These are phyloP conservation scores for Brachionus rotundiformis DNA, from an alignment of 1,140 invertebrate species.

Conservation along the genomic window DNA sequence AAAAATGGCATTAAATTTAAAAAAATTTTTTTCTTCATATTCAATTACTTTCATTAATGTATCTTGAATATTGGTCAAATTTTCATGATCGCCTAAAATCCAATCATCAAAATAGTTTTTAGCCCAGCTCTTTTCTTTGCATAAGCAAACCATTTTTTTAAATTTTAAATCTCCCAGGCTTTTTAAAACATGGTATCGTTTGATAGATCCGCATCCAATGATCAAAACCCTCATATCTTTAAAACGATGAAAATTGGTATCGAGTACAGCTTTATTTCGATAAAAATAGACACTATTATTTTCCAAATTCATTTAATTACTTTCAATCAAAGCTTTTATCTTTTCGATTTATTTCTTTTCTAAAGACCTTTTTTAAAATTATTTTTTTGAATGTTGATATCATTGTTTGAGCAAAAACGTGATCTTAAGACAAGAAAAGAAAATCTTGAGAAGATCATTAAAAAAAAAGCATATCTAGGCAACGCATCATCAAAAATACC, in stretches of 20 bases:
- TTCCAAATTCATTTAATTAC: neutral
- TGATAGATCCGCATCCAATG: neutral
- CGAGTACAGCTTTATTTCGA: neutral
- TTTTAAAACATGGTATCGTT: constrained; percentile 5
- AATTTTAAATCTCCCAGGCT: neutral
- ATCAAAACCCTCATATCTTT: neutral
- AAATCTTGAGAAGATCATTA: neutral
- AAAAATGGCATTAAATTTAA: constrained; percentile 39
- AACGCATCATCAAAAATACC: neutral
- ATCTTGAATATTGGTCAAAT: constrained; percentile 4
- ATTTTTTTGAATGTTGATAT: too few species aligned
- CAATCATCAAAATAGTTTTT: constrained; percentile 14
- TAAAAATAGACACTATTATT: neutral
- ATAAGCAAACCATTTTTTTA: constrained; percentile 17
- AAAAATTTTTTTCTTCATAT: neutral
- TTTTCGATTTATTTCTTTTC: too few species aligned
- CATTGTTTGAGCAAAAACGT: neutral
- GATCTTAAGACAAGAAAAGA: neutral
- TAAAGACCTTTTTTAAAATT: too few species aligned
- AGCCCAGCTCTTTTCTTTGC: neutral
- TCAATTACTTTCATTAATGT: neutral
- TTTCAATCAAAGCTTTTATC: neutral
- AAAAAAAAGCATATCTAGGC: neutral
- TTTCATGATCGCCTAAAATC: constrained; percentile 7
- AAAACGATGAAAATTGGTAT: neutral